Percentiles rank a stretch among this genome's conserved stretches.
Conservation (phyloP, 2,797 vertebrate genomes). For the Enteromius fasciolatus region DNA sequence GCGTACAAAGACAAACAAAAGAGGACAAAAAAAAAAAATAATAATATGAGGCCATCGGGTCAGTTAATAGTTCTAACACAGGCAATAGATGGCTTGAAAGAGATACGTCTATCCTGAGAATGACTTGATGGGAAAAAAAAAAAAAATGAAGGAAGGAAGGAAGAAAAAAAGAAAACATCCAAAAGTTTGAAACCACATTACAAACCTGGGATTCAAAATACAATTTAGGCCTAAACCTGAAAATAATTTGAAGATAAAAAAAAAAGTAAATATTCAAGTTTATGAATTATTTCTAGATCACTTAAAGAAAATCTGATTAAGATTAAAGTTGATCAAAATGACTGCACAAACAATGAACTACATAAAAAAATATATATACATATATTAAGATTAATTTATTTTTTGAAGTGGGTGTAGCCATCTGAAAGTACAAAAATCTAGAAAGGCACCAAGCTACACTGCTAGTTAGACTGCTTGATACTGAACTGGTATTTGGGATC, state of each 20-base stretch:
- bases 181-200: neutral
- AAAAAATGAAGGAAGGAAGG: too few species aligned
- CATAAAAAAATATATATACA: too few species aligned
- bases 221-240: neutral
- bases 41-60: constrained; percentile 48
- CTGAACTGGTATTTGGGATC: neutral
- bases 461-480: neutral
- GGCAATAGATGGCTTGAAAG: neutral
- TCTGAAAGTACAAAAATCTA: neutral
- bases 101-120: neutral
- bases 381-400: too few species aligned
- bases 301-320: too few species aligned
- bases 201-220: constrained; percentile 4
- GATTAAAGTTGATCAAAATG: too few species aligned
- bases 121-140: neutral
- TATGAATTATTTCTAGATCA: neutral
- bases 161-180: too few species aligned
- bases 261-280: neutral
- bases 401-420: too few species aligned
- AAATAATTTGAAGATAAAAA: neutral
- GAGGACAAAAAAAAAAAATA: constrained; percentile 40
- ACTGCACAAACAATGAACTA: too few species aligned
- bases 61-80: neutral
- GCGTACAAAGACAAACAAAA: constrained; percentile 1
- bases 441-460: neutral